Conservation (phyloP, 1,140 invertebrate genomes). For the Steinernema feltiae region DNA sequence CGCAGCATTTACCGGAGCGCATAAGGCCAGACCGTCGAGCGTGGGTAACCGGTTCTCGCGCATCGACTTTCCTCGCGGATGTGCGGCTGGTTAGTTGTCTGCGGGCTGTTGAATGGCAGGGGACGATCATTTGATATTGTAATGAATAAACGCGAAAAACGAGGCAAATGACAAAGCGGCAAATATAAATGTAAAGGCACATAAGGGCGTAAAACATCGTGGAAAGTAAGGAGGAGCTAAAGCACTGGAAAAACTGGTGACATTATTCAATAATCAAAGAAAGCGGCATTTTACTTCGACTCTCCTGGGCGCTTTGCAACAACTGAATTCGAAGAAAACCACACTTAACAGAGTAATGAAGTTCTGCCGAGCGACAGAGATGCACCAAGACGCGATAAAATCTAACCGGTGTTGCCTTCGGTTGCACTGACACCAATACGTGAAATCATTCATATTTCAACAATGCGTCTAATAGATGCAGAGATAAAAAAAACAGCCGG, state of each 20-base stretch:
- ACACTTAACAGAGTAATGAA: too few species aligned
- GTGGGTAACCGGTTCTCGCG: background rate
- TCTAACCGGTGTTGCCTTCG: too few species aligned
- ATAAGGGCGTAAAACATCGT: too few species aligned
- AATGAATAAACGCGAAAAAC: slow-evolving; percentile 4
- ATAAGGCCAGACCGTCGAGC: background rate
- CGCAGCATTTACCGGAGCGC: background rate
- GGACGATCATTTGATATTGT: slow-evolving; percentile 11
- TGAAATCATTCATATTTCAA: background rate
- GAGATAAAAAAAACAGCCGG: background rate
- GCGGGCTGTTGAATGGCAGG: background rate
- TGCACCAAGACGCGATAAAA: too few species aligned
- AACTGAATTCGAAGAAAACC: too few species aligned
- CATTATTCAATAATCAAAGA: too few species aligned
- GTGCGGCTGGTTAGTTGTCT: background rate
- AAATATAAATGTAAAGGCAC: too few species aligned
- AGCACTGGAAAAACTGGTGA: too few species aligned
- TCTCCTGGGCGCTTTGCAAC: too few species aligned
- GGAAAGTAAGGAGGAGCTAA: too few species aligned
- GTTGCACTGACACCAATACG: background rate
- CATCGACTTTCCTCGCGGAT: slow-evolving; percentile 7
- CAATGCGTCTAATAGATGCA: background rate
- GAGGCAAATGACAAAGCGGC: background rate
- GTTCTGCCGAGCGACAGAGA: too few species aligned
- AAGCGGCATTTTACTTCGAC: too few species aligned